Percentiles rank a stretch among this genome's conserved stretches.
Evolutionary conservation across 2,888 invertebrate genomes (phyloP).

Genomic region (Drosophila macrothrix): DNA sequence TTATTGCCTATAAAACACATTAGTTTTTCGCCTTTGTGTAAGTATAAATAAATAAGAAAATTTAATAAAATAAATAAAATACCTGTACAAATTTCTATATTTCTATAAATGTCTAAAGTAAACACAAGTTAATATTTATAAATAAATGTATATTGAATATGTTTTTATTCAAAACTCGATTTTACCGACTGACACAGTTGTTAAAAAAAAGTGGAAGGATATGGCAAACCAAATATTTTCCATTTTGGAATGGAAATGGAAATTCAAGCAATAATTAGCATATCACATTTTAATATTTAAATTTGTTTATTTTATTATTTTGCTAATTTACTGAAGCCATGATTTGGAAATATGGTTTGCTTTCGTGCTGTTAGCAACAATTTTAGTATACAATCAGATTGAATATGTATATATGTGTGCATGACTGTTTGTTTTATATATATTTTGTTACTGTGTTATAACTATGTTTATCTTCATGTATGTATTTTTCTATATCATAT

Average conservation of each 20-base stretch:
- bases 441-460: not conserved
- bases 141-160: not conserved
- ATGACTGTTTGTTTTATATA: not conserved
- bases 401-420: not conserved
- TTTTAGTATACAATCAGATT: not conserved
- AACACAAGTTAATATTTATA: not conserved
- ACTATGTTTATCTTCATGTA: not conserved
- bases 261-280: not conserved
- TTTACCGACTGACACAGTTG: not conserved
- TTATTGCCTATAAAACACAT: fast-evolving
- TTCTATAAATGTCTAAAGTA: not conserved
- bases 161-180: not conserved
- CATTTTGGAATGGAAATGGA: not conserved
- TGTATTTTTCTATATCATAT: not conserved
- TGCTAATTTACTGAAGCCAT: not conserved
- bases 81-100: not conserved
- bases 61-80: not conserved
- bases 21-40: not conserved
- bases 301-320: not conserved
- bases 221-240: not conserved
- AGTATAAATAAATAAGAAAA: not conserved
- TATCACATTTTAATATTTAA: not conserved
- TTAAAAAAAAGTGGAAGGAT: not conserved
- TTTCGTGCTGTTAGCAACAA: not conserved
- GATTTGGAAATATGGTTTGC: not conserved